Evolutionary conservation across 2,888 invertebrate species (phyloP).

Genomic region (Mactromeris polynyma): DNA sequence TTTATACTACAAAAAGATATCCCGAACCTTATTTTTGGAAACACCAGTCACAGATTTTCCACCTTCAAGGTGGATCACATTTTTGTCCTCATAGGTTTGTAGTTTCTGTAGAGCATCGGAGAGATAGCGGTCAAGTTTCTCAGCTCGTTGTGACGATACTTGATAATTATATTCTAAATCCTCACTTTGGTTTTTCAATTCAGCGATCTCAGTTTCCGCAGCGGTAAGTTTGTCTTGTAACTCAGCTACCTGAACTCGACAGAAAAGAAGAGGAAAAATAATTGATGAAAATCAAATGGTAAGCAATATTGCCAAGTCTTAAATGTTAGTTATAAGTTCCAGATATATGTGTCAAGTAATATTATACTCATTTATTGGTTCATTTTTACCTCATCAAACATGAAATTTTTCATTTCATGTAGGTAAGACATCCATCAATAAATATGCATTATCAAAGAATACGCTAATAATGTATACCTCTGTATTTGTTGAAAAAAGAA

Average conservation of each 20-base stretch:
- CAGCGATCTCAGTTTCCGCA: slow-evolving; percentile 97
- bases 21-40: slow-evolving; percentile 84
- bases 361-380: no score
- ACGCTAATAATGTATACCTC: no score
- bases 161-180: slow-evolving; percentile 92
- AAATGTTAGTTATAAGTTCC: no score
- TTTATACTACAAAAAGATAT: neutral
- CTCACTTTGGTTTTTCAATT: slow-evolving; percentile 97
- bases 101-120: slow-evolving; percentile 97
- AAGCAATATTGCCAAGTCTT: no score
- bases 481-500: no score
- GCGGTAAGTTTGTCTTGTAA: slow-evolving; percentile 91
- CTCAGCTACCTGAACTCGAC: slow-evolving; percentile 88
- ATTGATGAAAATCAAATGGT: no score
- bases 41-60: slow-evolving; percentile 84
- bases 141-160: slow-evolving; percentile 91
- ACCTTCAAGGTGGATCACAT: slow-evolving; percentile 81
- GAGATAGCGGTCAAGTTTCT: slow-evolving; percentile 96
- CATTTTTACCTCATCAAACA: no score
- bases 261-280: no score
- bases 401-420: no score
- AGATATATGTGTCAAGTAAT: no score
- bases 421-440: no score
- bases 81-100: slow-evolving; percentile 84
- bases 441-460: no score